Evolutionary conservation across 2,797 vertebrate genomes (phyloP), one percentile per base, ranked within the genome.

Genomic region (Aplochiton taeniatus): DNA sequence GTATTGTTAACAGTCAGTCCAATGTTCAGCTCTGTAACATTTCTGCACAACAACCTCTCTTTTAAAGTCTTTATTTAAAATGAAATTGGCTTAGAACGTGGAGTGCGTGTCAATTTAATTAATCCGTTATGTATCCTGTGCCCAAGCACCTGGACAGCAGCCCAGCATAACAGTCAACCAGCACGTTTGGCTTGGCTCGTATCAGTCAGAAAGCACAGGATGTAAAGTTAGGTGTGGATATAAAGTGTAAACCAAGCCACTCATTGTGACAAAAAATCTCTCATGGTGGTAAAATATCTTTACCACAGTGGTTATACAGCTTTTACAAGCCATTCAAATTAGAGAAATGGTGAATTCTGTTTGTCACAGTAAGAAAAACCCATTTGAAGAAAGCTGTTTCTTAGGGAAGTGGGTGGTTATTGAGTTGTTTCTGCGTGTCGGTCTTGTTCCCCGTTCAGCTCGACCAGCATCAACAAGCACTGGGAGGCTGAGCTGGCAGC

Each of bases 401-500:
- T 31, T 31, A n/a, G 31, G 2, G 31, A 31, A 31, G 31, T 31
- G 6, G 31, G 31, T 31, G 31, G 31, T 31, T 31, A 31, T 2
- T 31, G 31, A 31, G 6, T 31, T 31, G 31, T 31, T 31, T 47
- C 12, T 49, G 18, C 20, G 14, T 66, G 47, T 31, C 18, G 19
- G 13, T 0, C 14, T 2, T 0, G 58, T 60, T 18, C 80, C 9
- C 17, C 74, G 18, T 85, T 53, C 90, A 98, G 95, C 86, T 95
- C 95, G 3, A 59, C 89, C 70, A 94, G 90, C 85, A 95, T 98
- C 89, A 96, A 92, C 83, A 98, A 99, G 84, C 96, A 99, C 65
- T 99, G 96, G 96, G 97, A 99, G 88, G 96, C 96, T n/a, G 97
- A 99, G 85, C 90, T 98, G 66, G 96, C 91, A 5, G 95, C 97